These are phyloP conservation scores for Natator depressus DNA, from an alignment of 2,113 vertebrate species.

Conservation along the genomic window DNA sequence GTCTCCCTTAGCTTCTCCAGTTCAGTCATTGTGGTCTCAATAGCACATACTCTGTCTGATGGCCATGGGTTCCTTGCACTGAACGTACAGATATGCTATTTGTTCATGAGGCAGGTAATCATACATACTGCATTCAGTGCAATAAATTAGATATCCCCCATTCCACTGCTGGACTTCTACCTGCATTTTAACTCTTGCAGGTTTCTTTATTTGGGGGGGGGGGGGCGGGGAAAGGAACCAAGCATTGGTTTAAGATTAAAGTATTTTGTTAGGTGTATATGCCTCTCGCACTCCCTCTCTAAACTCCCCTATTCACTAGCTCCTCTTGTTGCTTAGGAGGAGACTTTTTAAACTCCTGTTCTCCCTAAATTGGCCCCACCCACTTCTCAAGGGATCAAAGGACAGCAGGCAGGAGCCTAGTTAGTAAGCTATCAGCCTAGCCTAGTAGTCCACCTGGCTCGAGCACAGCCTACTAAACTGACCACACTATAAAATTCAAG, in stretches of 20 bases:
- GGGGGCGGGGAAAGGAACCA: no score
- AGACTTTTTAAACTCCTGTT: background rate
- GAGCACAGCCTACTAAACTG: background rate
- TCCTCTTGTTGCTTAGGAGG: background rate
- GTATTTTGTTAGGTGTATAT: background rate
- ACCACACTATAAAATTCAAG: background rate
- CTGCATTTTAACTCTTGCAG: background rate
- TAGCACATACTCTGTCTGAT: background rate
- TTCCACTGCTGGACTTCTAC: background rate
- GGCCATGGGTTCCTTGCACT: background rate
- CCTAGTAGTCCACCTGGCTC: background rate
- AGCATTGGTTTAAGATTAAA: background rate
- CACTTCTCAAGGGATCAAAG: background rate
- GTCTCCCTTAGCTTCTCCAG: background rate
- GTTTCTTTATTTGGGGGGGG: background rate
- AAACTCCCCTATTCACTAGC: background rate
- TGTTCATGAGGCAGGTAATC: background rate
- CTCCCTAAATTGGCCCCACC: background rate
- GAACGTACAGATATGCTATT: background rate
- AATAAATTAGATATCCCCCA: background rate
- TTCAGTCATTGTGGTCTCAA: background rate
- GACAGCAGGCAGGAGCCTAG: background rate
- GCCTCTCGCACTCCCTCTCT: background rate
- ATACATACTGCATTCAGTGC: background rate
- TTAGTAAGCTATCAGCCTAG: background rate